Evolutionary conservation across 2,113 vertebrate genomes (phyloP).

Genomic region (Sorex araneus): DNA sequence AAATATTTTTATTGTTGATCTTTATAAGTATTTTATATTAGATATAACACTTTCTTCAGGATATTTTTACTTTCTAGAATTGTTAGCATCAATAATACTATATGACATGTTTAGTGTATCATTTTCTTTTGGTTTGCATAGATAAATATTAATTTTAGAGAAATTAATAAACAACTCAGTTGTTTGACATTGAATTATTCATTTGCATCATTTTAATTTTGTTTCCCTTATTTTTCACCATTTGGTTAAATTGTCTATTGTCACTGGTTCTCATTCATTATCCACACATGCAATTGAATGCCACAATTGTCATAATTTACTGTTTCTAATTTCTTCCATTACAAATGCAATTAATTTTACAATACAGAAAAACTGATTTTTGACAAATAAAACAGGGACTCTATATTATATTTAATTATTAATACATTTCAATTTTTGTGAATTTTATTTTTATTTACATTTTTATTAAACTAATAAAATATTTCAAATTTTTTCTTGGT

Average conservation of each 20-base stretch:
- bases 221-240: not conserved
- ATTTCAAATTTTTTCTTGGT: too few relatives aligned
- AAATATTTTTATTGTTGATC: too few relatives aligned
- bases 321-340: slow-evolving; percentile 38
- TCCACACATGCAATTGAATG: not conserved
- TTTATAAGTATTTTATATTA: too few relatives aligned
- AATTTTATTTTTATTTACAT: not conserved
- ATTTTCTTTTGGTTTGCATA: slow-evolving; percentile 24
- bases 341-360: slow-evolving; percentile 22
- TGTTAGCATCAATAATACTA: not conserved
- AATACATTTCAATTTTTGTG: not conserved
- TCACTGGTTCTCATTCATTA: not conserved
- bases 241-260: not conserved
- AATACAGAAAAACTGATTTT: not conserved
- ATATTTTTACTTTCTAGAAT: slow-evolving; percentile 7
- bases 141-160: slow-evolving; percentile 54
- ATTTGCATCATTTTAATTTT: slow-evolving; percentile 50
- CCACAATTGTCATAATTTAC: not conserved
- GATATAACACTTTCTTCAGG: slow-evolving; percentile 5
- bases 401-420: slow-evolving; percentile 26
- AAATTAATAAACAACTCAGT: slow-evolving; percentile 49
- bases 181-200: slow-evolving; percentile 39
- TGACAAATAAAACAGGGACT: not conserved
- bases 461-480: not conserved
- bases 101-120: slow-evolving; percentile 34